Base-by-base conservation (phyloP, 2,888 invertebrate species). In the Scaptomyza polygonia region DNA sequence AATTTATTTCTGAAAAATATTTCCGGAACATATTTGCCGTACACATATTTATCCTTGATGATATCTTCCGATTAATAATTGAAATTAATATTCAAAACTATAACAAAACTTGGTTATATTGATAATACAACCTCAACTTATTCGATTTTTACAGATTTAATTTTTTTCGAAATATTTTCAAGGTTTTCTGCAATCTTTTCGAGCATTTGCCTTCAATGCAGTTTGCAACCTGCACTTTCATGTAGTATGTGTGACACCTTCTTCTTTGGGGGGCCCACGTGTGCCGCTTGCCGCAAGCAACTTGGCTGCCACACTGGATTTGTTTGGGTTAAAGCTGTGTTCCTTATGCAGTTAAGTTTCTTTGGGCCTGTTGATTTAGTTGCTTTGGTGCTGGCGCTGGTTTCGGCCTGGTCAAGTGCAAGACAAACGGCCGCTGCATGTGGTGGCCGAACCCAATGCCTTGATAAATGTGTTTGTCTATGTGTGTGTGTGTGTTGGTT, bases 361-460 rank as follows among this genome's bases (percentile, higher is more conserved):
- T 18, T 14, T 42, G 49, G 45, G 53, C 72, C 72, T 71, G 76
- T 71, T 74, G 76, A 74, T 74, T 75, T 76, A 76, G 67, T 32
- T 72, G 63, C 43, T 40, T 54, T 48, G 62, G 49, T 12, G 39
- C 4, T 9, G n/a, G 34, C n/a, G 48, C 45, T 32, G 49, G 18
- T 34, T 30, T 36, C 39, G 39, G 34, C 16, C 59, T 72, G 81
- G 84, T 72, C 86, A 76, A 77, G 83, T 81, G 80, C 74, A 81
- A 83, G 86, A 81, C 80, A 81, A 81, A 81, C 83, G 86, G 86
- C 65, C 80, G 68, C 77, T 86, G 77, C 81, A 86, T 77, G 81
- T 80, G 86, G 84, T 68, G 84, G 84, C 78, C 7, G 14, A 16
- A 16, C 16, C 84, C 82, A 84, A 82, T 82, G 81, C 48, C 78